A percentile compares a stretch with the other conserved stretches of the same genome.
These are phyloP conservation scores for Trichacis sp. DNA, from an alignment of 2,888 invertebrate genomes.

Conservation along the genomic window DNA sequence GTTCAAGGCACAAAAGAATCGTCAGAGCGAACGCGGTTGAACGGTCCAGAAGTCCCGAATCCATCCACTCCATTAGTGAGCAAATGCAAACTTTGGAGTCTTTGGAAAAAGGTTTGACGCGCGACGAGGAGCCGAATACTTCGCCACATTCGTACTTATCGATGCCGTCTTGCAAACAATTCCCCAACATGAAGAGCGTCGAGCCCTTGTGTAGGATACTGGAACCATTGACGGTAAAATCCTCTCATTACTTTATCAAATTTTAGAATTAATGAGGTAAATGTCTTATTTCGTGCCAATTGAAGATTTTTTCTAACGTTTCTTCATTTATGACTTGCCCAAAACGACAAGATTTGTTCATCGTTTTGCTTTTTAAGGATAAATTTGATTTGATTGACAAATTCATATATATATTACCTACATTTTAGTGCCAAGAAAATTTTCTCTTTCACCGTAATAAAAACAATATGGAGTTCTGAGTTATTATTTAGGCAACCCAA, in stretches of 20 bases:
- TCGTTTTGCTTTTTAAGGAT: no score
- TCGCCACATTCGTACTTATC: conserved; percentile 83
- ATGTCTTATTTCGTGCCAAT: no score
- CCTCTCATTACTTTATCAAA: background rate
- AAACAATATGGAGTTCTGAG: no score
- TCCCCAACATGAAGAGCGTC: conserved; percentile 82
- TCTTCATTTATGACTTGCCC: no score
- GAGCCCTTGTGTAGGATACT: conserved; percentile 84
- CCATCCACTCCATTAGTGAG: conserved; percentile 48
- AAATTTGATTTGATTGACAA: no score
- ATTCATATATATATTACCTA: no score
- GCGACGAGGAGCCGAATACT: conserved; percentile 54
- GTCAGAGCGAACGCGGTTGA: conserved; percentile 52
- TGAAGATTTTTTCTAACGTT: no score
- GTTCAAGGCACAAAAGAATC: conserved; percentile 48
- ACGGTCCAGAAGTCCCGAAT: conserved; percentile 51
- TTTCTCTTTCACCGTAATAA: no score
- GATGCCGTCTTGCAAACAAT: conserved; percentile 88
- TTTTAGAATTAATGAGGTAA: no score
- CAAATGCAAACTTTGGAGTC: conserved; percentile 42
- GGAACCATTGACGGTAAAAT: conserved; percentile 81
- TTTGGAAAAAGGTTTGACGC: conserved; percentile 52
- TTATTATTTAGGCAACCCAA: no score
- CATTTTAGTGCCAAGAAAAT: no score
- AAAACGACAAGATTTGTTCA: no score